Conservation (phyloP, 2,888 invertebrate genomes). For the Carterocephalus palaemon region DNA sequence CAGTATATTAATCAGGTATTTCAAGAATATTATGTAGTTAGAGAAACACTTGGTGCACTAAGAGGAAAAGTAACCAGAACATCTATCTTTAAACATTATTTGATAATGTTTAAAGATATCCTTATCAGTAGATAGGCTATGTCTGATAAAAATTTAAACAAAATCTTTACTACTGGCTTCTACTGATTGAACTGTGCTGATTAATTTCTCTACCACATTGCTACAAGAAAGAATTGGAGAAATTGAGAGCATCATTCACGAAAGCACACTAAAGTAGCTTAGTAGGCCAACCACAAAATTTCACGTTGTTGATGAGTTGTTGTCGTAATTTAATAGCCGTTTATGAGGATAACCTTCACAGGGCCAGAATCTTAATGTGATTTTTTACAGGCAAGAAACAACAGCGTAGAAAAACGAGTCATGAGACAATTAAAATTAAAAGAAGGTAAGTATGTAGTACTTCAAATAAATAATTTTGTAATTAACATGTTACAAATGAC, state of each 20-base stretch:
- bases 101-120: conserved; percentile 24
- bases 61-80: conserved; percentile 8
- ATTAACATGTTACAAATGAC: neutral
- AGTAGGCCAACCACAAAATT: conserved; percentile 19
- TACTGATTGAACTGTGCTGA: neutral
- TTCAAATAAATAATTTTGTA: neutral
- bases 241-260: neutral
- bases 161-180: neutral
- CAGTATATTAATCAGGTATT: too few species aligned
- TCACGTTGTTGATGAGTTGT: conserved; percentile 1
- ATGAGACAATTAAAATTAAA: conserved; percentile 25
- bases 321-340: too few species aligned
- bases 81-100: conserved; percentile 3
- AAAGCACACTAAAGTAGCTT: conserved; percentile 9
- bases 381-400: conserved; percentile 17
- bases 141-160: conserved; percentile 19
- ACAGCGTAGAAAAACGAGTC: conserved; percentile 31
- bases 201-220: too few species aligned
- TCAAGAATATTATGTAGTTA: too few species aligned
- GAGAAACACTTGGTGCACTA: neutral
- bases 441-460: neutral
- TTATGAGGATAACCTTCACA: conserved; percentile 13
- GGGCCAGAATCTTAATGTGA: conserved; percentile 6
- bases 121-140: conserved; percentile 37
- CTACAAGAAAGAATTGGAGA: conserved; percentile 8